Base-by-base conservation (phyloP, 2,113 vertebrate species). In the Pavo muticus region DNA sequence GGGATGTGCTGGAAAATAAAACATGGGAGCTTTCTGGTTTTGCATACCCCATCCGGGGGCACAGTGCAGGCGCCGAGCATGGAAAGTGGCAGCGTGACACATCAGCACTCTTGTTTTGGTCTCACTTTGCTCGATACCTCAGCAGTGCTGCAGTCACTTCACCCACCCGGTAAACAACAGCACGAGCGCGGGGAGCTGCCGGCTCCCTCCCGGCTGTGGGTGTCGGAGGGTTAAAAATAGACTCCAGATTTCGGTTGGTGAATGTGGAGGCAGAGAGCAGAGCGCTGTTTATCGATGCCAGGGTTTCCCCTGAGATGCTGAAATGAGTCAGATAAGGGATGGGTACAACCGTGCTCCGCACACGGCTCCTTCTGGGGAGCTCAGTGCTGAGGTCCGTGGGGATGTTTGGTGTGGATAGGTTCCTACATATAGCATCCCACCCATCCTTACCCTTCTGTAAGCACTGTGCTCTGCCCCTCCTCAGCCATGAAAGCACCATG, bases 321-420 rank as follows among this genome's bases (percentile, higher is more conserved):
- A 95, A 95, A 96, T 96, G 95, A 97, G 29, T 96, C 97, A 96
- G 95, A 93, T 77, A 84, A 88, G 95, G 71, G 93, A 61, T 8
- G 44, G 91, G 75, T 82, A 86, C 91, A 91, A 50, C 61, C 5
- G 35, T 50, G 79, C 39, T 67, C 68, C 13, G 2, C 1, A 15
- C 80, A 18, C 13, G 27, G 63, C 39, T 29, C 4, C 0, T 25
- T 19, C 54, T 1, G 1, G 3, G 88, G 39, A n/a, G 10, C 15
- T 47, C 27, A 3, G 23, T 20, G 52, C 70, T 2, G 4, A 25
- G 70, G 77, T 24, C 48, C 69, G 37, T 9, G 2, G 0, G 73
- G 94, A 32, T 77, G 77, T 57, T 79, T 29, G 1, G 1, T 0
- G 7, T 63, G 71, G 21, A 10, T 73, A 0, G 0, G 10, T 4